Evolutionary conservation across 2,888 invertebrate genomes (phyloP), one percentile per base, ranked within the genome.

Genomic region (Plagodis pulveraria): DNA sequence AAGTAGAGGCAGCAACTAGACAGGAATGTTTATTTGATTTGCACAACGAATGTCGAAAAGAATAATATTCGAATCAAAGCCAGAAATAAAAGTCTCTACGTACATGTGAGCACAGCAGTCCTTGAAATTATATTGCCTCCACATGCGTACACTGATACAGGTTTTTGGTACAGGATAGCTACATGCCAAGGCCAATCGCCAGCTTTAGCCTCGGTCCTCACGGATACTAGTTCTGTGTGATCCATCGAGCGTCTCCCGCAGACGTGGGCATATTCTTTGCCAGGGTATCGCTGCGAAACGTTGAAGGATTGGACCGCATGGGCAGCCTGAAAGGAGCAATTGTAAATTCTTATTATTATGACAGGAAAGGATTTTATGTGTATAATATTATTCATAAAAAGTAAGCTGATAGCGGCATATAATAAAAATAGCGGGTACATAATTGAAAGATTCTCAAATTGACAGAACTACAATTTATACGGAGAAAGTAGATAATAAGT

Each of bases 151-250:
- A 56, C 72, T 0, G 66, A 66, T 4, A 59, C 65, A 2, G 55
- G 61, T 33, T 79, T 63, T 38, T 58, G 80, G 33, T 86, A 64
- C 22, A 87, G 65, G 4, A 91, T 70, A 12, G 91, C 91, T 0
- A 87, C 89, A 65, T 91, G 91, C 91, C 91, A 91, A 0, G 91
- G 91, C 90, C 90, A 91, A 65, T 91, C 91, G 0, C 91, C 91
- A 6, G 85, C 76, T 33, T 72, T 71, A 0, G 90, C 80, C 36
- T 86, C 82, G 0, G 88, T 84, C 42, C 83, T 76, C 8, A 87
- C 72, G 5, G 86, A 83, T 2, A 79, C 79, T 62, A 91, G 58
- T 62, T 91, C 91, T 4, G 87, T 80, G 56, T 87, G 78, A n/a
- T 79, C 73, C 33, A 90, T 63, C 0, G 85, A 73, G 12, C 87